Evolutionary conservation across 1,140 invertebrate species (phyloP).

Genomic region (Drosophila setifemur): DNA sequence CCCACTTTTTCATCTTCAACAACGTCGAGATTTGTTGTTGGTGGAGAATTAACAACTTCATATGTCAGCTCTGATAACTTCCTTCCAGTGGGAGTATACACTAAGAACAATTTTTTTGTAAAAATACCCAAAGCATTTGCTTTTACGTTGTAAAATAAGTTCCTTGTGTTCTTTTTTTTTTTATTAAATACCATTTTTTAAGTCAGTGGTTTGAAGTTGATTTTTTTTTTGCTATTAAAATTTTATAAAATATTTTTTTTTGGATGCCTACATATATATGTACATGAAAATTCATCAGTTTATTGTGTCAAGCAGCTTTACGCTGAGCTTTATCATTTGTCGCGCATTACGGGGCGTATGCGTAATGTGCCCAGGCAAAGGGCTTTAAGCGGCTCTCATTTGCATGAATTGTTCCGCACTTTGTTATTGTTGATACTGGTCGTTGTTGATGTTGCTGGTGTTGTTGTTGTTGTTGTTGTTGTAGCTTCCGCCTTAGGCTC

Average conservation of each 20-base stretch:
- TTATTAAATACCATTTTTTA: no score
- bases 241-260: no score
- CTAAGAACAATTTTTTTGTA: no score
- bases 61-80: constrained; percentile 56
- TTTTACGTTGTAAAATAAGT: no score
- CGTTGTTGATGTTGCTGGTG: constrained; percentile 20
- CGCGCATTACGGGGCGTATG: constrained; percentile 62
- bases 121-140: no score
- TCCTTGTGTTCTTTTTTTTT: no score
- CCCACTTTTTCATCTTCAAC: constrained; percentile 12
- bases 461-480: constrained; percentile 22
- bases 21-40: constrained; percentile 11
- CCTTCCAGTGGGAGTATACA: no score
- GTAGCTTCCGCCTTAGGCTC: constrained; percentile 46
- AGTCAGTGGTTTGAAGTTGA: no score
- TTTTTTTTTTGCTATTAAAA: no score
- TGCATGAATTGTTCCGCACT: constrained; percentile 63
- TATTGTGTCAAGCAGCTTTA: constrained; percentile 15
- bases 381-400: constrained; percentile 62
- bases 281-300: not conserved
- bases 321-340: constrained; percentile 52
- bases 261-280: not conserved
- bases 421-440: constrained; percentile 39
- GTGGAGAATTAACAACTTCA: constrained; percentile 70
- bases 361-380: constrained; percentile 53